Base-by-base conservation (phyloP, 2,888 invertebrate genomes). In the Dasysyrphus albostriatus region DNA sequence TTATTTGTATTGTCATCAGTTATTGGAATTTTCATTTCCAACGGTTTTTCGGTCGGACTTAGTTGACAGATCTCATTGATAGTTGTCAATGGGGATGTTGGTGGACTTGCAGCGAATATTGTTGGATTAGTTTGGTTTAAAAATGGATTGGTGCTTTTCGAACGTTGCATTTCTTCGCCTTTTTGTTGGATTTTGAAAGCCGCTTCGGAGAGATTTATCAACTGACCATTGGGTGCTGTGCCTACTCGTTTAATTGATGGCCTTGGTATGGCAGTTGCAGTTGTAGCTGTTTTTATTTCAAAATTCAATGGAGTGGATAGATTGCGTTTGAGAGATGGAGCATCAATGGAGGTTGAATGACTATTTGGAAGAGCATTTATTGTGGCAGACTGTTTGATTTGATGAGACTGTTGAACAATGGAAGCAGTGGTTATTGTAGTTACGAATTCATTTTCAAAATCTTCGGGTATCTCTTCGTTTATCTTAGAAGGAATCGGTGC, bases 191-290 rank as follows among this genome's bases (percentile, higher is more conserved):
- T 83, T 34, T 83, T 83, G 7, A 87, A 63, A 7, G 14, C 72
- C 5, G 83, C 69, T 8, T 85, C 88, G 39, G 87, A 59, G 14
- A 87, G 73, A 61, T 88, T 82, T 65, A 83, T 83, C 9, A 75
- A 65, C 29, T 85, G 85, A 70, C 89, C 90, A 88, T 90, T 90
- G 69, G 90, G 91, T 75, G 90, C 83, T 44, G 92, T 90, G n/a
- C 90, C 89, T 59, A 90, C 91, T 16, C 92, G 90, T 87, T 92
- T 93, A 44, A 92, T 90, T 9, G 91, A 88, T 9, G 93, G 92
- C 14, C 92, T 89, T 3, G 92, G 92, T 85, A 92, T 92, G 5
- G 91, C 92, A 2, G 90, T 90, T 12, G 89, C 88, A 0, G 9
- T 90, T 88, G 12, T 89, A 8, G 79, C 10, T 87, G 88, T 59